Percentiles rank a stretch among this genome's conserved stretches.
These are phyloP conservation scores for Ernsta delagoae DNA, from an alignment of 2,888 invertebrate species.

Conservation along the genomic window DNA sequence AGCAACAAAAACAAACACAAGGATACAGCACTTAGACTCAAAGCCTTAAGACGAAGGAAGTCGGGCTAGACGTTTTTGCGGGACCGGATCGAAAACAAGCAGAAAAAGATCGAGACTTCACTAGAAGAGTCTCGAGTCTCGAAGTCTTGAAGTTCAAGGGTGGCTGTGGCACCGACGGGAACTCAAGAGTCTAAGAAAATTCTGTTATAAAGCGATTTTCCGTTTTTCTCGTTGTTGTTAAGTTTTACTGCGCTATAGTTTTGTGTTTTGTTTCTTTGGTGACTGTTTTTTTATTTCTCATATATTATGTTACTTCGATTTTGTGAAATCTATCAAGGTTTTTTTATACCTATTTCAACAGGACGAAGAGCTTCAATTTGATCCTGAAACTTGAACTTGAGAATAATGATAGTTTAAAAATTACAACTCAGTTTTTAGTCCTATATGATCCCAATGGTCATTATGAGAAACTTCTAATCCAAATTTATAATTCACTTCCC, in stretches of 20 bases:
- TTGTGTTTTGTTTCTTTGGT: not conserved
- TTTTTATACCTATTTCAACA: no score
- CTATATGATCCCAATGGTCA: no score
- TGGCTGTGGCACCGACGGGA: slow-evolving; percentile 54
- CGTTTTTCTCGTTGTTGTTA: not conserved
- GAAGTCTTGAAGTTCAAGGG: slow-evolving; percentile 62
- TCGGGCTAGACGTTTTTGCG: slow-evolving; percentile 77
- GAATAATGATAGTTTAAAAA: no score
- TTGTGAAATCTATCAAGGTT: no score
- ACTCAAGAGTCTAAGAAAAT: not conserved
- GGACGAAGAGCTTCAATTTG: no score
- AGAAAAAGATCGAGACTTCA: slow-evolving; percentile 83
- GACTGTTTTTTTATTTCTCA: not conserved
- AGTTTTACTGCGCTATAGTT: not conserved
- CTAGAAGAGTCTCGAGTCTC: slow-evolving; percentile 78
- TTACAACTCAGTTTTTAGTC: no score
- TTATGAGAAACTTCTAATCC: no score
- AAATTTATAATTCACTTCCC: no score
- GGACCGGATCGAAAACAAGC: slow-evolving; percentile 80
- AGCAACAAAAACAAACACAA: slow-evolving; percentile 47
- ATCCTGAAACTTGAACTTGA: no score
- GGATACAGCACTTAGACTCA: slow-evolving; percentile 53
- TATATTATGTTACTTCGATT: no score
- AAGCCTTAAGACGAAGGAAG: slow-evolving; percentile 68
- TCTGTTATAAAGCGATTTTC: not conserved